Conservation (phyloP, 2,113 vertebrate genomes). For the Atlantisia rogersi region DNA sequence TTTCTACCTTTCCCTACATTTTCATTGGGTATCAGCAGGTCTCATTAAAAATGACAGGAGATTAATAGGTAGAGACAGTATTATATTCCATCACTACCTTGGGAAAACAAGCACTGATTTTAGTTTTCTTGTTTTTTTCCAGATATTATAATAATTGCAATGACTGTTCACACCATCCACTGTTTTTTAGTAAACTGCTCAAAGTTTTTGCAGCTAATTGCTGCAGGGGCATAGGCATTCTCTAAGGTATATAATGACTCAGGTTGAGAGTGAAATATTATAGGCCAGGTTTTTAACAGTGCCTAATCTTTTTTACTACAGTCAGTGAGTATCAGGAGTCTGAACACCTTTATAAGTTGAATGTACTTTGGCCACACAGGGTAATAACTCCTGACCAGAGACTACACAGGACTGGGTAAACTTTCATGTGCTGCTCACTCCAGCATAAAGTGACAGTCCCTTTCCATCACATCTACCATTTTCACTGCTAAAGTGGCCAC, state of each 20-base stretch:
- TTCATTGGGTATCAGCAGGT: neutral
- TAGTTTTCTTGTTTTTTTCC: neutral
- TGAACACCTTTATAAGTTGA: neutral
- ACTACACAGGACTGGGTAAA: neutral
- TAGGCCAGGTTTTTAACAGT: neutral
- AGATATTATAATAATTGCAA: neutral
- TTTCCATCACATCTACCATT: neutral
- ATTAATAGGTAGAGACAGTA: neutral
- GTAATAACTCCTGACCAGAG: neutral
- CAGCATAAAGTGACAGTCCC: neutral
- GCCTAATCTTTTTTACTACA: neutral
- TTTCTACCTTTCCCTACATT: neutral
- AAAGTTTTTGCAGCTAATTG: neutral
- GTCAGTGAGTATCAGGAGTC: neutral
- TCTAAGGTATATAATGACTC: neutral
- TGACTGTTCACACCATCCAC: neutral
- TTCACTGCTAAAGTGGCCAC: fast-evolving
- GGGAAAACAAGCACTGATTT: neutral
- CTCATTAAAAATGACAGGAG: neutral
- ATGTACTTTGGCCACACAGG: neutral
- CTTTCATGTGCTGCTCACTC: neutral
- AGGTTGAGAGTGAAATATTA: neutral
- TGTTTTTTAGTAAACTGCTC: neutral
- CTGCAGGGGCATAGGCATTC: neutral
- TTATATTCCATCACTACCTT: neutral